These are phyloP conservation scores for Ctenopoma kingsleyae DNA, from an alignment of 2,797 vertebrate species.

Conservation along the genomic window DNA sequence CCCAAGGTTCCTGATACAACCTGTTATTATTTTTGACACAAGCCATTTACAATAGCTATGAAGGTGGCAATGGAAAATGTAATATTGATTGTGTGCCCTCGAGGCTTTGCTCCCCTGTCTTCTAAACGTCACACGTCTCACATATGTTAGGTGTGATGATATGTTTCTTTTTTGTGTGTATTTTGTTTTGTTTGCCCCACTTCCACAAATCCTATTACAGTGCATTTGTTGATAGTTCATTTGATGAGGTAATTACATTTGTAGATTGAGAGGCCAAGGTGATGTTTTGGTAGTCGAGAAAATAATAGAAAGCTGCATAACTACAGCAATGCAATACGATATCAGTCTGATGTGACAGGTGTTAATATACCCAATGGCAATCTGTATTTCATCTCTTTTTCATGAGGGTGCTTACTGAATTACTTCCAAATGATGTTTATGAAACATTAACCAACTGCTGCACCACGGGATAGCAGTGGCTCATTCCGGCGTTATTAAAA, in stretches of 20 bases:
- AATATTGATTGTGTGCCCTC: slow-evolving; percentile 89
- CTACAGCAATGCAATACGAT: slow-evolving; percentile 61
- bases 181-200: slow-evolving; percentile 38
- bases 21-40: slow-evolving; percentile 92
- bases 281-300: slow-evolving; percentile 67
- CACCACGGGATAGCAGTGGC: slow-evolving; percentile 47
- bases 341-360: slow-evolving; percentile 74
- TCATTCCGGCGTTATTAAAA: slow-evolving; percentile 62
- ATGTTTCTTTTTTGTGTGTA: slow-evolving; percentile 67
- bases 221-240: slow-evolving; percentile 63
- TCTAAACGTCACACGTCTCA: slow-evolving; percentile 81
- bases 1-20: slow-evolving; percentile 89
- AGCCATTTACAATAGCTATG: slow-evolving; percentile 91
- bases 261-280: slow-evolving; percentile 65
- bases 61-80: slow-evolving; percentile 90
- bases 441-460: slow-evolving; percentile 69
- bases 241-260: slow-evolving; percentile 79
- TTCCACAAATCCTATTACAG: slow-evolving; percentile 74
- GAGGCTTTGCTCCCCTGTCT: slow-evolving; percentile 86
- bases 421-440: slow-evolving; percentile 75
- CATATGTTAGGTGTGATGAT: slow-evolving; percentile 77
- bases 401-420: slow-evolving; percentile 73
- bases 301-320: slow-evolving; percentile 71
- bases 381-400: slow-evolving; percentile 78
- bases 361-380: slow-evolving; percentile 75